Percentiles rank a stretch among this genome's conserved stretches.
phyloP scores from a whole-genome alignment of 2,113 vertebrate genomes.

The Nothoprocta pentlandii region DNA sequence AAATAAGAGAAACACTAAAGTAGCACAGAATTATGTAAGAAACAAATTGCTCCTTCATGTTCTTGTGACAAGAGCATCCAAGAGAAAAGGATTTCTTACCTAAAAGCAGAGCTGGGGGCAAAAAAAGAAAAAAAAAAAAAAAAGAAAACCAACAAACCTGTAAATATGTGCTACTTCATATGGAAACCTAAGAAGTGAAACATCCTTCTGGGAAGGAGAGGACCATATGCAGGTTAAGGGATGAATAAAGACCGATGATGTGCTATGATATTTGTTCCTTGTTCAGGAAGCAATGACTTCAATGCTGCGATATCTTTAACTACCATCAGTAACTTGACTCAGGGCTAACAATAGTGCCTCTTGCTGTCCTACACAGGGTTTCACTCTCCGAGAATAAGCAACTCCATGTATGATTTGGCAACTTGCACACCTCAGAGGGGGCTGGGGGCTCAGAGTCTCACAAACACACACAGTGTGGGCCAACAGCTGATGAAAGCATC shows the following conservation, averaged over 20 bases:
- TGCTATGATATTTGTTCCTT: neutral
- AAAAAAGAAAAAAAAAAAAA: neutral
- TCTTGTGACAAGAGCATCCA: neutral
- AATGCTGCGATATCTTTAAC: neutral
- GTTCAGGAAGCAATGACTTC: neutral
- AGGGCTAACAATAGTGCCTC: neutral
- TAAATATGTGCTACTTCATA: neutral
- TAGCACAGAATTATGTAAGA: neutral
- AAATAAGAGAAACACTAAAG: neutral
- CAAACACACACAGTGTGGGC: neutral
- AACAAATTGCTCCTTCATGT: neutral
- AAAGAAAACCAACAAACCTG: too few species aligned
- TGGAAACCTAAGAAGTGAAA: neutral
- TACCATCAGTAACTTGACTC: neutral
- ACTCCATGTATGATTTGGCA: neutral
- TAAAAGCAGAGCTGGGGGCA: neutral
- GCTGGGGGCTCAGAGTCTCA: neutral
- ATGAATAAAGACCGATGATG: neutral
- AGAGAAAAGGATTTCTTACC: neutral
- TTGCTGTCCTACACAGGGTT: neutral
- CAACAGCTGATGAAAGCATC: neutral
- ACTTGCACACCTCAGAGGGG: neutral
- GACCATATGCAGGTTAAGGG: neutral
- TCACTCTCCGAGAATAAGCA: neutral
- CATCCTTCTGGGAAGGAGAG: neutral